Conservation (phyloP, 2,888 invertebrate species). For the Sinotaia quadrata region DNA sequence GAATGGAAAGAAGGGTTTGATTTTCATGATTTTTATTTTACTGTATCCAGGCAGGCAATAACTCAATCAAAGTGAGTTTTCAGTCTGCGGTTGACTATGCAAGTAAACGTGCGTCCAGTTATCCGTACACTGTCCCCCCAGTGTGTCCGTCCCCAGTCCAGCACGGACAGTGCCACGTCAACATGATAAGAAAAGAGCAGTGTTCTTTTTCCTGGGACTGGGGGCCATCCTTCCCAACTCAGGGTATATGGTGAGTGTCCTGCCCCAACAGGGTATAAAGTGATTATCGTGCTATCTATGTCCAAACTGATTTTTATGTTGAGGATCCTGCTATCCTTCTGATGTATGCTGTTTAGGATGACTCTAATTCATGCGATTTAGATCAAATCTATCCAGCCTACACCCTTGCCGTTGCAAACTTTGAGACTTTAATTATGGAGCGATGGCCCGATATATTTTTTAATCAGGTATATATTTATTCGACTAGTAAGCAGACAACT, state of each 20-base stretch:
- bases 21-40: background rate
- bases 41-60: constrained; percentile 71
- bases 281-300: no score
- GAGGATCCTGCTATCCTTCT: no score
- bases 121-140: constrained; percentile 77
- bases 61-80: constrained; percentile 78
- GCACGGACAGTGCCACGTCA: constrained; percentile 92
- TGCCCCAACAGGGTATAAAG: no score
- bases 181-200: constrained; percentile 79
- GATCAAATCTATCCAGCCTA: no score
- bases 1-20: background rate
- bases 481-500: no score
- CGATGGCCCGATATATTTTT: no score
- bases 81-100: constrained; percentile 80
- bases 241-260: constrained; percentile 86
- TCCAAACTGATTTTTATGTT: no score
- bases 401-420: no score
- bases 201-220: constrained; percentile 97
- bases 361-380: no score
- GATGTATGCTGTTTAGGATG: no score
- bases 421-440: no score
- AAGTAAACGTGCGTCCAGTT: constrained; percentile 45
- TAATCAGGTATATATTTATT: no score
- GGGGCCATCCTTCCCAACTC: constrained; percentile 95
- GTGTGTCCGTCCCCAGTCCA: constrained; percentile 83